These are phyloP conservation scores for Oryzias curvinotus DNA, from an alignment of 2,113 vertebrate species.

Conservation along the genomic window DNA sequence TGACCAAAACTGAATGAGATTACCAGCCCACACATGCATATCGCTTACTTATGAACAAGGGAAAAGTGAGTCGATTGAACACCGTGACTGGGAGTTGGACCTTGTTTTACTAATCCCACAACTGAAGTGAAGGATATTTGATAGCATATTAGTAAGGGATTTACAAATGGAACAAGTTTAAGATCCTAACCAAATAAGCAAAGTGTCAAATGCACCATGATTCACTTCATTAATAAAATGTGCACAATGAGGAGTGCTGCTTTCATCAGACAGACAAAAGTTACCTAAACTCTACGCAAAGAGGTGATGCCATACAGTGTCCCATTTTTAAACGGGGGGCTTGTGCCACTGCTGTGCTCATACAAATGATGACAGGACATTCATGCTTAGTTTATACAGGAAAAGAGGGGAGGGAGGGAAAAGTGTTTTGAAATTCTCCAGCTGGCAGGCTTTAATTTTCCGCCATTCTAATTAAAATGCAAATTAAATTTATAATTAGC, in stretches of 20 bases:
- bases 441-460: slow-evolving; percentile 99
- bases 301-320: slow-evolving; percentile 47
- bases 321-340: slow-evolving; percentile 70
- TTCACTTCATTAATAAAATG: slow-evolving; percentile 17
- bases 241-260: slow-evolving; percentile 4
- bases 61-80: slow-evolving; percentile 51
- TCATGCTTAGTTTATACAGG: slow-evolving; percentile 72
- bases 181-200: slow-evolving; percentile 33
- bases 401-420: slow-evolving; percentile 55
- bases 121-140: slow-evolving; percentile 26
- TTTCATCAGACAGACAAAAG: slow-evolving; percentile 25
- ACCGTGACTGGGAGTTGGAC: slow-evolving; percentile 40
- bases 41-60: slow-evolving; percentile 55
- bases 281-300: slow-evolving; percentile 42
- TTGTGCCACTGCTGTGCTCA: slow-evolving; percentile 70
- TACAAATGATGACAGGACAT: slow-evolving; percentile 80
- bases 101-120: slow-evolving; percentile 44
- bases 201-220: slow-evolving; percentile 20
- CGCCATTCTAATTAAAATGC: slow-evolving; percentile 99
- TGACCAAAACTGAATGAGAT: slow-evolving; percentile 73
- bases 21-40: slow-evolving; percentile 74
- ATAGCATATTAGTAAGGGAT: slow-evolving; percentile 35
- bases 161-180: slow-evolving; percentile 21
- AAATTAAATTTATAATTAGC: slow-evolving; percentile 99
- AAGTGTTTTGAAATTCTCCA: slow-evolving; percentile 98